Evolutionary conservation across 2,888 invertebrate genomes (phyloP).

Genomic region (Polyommatus icarus): DNA sequence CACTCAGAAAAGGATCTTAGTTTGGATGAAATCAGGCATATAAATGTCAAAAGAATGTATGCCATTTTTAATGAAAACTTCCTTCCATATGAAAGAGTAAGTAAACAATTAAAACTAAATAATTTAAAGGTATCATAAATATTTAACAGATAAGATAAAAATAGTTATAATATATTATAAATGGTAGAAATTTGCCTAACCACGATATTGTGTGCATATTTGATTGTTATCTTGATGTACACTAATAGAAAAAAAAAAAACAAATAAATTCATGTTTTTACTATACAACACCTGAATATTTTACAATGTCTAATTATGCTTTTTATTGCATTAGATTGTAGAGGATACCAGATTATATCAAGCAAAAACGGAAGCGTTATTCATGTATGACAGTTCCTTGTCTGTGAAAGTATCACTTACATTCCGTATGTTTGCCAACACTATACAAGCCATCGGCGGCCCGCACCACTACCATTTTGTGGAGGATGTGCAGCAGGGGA

Average conservation of each 20-base stretch:
- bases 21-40: constrained; percentile 79
- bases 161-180: background rate
- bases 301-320: background rate
- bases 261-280: background rate
- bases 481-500: constrained; percentile 60
- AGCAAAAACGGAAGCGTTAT: constrained; percentile 77
- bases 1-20: constrained; percentile 83
- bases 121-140: background rate
- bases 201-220: background rate
- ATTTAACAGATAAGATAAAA: background rate
- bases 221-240: background rate
- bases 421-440: constrained; percentile 84
- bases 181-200: background rate
- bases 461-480: constrained; percentile 81
- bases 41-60: constrained; percentile 81
- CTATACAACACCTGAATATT: background rate
- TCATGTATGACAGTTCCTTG: constrained; percentile 82
- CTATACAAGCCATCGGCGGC: constrained; percentile 83
- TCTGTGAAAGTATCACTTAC: constrained; percentile 84
- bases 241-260: background rate
- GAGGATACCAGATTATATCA: constrained; percentile 71
- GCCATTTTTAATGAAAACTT: constrained; percentile 84
- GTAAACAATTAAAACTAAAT: background rate
- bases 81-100: constrained; percentile 76
- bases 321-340: constrained; percentile 59